phyloP scores from a whole-genome alignment of 2,888 invertebrate genomes.

The Allacma fusca region DNA sequence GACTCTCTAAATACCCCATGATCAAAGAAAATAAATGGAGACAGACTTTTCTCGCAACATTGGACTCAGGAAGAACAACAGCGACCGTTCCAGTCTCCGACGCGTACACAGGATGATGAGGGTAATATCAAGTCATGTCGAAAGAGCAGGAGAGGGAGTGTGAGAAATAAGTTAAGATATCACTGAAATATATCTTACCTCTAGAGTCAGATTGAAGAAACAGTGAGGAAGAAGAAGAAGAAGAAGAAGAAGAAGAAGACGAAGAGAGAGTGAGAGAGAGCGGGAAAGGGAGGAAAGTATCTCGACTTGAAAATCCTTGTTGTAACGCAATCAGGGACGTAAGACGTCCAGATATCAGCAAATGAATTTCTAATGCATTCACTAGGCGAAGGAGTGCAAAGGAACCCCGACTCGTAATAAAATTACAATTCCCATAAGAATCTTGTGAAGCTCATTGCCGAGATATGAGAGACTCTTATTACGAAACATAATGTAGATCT shows the following conservation, averaged over 20 bases:
- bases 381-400: slow-evolving; percentile 15
- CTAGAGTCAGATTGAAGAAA: not conserved
- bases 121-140: not conserved
- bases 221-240: not conserved
- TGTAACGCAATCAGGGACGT: slow-evolving; percentile 46
- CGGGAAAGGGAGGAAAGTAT: not conserved
- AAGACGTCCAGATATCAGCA: slow-evolving; percentile 41
- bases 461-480: slow-evolving; percentile 28
- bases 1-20: slow-evolving; percentile 21
- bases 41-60: slow-evolving; percentile 14
- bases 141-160: slow-evolving; percentile 27
- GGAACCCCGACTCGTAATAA: slow-evolving; percentile 43
- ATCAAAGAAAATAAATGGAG: slow-evolving; percentile 28
- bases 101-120: not conserved
- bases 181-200: not conserved
- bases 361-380: slow-evolving; percentile 48
- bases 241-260: not conserved
- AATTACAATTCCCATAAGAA: slow-evolving; percentile 51
- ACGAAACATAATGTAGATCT: slow-evolving; percentile 40
- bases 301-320: slow-evolving; percentile 18
- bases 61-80: not conserved
- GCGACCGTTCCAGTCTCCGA: not conserved
- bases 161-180: not conserved
- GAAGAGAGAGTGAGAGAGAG: not conserved
- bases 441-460: slow-evolving; percentile 41